Evolutionary conservation across 2,797 vertebrate species (phyloP).

Genomic region (Chelidonichthys spinosus): DNA sequence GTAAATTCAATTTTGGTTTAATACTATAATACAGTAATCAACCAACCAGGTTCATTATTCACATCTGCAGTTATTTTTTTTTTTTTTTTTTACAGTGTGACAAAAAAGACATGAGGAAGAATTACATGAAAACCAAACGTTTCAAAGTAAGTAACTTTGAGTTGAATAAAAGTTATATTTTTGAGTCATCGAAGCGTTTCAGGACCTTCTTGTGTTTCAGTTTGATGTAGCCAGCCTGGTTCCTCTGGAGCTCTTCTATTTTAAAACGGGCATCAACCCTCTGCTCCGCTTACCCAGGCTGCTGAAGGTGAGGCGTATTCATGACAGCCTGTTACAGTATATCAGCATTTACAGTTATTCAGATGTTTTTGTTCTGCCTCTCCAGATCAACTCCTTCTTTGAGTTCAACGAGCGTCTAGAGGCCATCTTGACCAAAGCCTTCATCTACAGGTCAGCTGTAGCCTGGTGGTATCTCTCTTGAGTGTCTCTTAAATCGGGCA

Average conservation of each 20-base stretch:
- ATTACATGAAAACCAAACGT: conserved; percentile 90
- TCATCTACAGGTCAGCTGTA: conserved; percentile 92
- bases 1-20: background rate
- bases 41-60: background rate
- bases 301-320: conserved; percentile 87
- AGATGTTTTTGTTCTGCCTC: background rate
- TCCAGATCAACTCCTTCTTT: conserved; percentile 94
- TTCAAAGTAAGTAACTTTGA: conserved; percentile 87
- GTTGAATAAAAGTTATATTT: background rate
- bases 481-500: background rate
- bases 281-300: conserved; percentile 93
- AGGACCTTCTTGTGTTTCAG: conserved; percentile 76
- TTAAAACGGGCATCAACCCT: conserved; percentile 91
- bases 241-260: conserved; percentile 94
- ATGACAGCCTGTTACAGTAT: background rate
- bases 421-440: conserved; percentile 96
- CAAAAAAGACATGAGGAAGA: conserved; percentile 91
- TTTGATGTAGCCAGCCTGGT: conserved; percentile 92
- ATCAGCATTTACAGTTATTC: background rate
- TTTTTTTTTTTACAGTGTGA: conserved; percentile 83
- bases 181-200: background rate
- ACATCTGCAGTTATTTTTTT: conserved; percentile 39
- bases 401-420: conserved; percentile 97
- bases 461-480: background rate
- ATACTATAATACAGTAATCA: background rate